Evolutionary conservation across 2,113 vertebrate species (phyloP), one percentile per base, ranked within the genome.

Genomic region (Elephantulus edwardii): DNA sequence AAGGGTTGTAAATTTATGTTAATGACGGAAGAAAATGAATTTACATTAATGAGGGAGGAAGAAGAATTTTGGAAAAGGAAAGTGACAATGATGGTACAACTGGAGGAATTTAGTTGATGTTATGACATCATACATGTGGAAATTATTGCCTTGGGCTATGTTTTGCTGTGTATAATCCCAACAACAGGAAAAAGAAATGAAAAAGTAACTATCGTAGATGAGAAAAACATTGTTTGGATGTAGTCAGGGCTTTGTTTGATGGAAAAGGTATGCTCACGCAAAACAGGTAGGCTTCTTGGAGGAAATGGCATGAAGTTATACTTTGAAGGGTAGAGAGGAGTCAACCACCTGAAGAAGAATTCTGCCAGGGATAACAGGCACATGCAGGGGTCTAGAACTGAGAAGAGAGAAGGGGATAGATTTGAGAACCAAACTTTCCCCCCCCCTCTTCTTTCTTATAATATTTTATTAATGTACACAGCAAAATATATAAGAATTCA

Each of bases 141-240:
- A 35, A 66, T 17, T 16, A 33, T 66, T n/a, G n/a, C n/a, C 16
- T 66, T 35, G n/a, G n/a, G n/a, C n/a, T n/a, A n/a, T n/a, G n/a
- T n/a, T n/a, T n/a, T n/a, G n/a, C n/a, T n/a, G 64, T 66, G n/a
- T 66, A 20, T n/a, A 66, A 35, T 66, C 64, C 35, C 64, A 66
- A 66, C 28, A 62, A 56, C 56, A 64, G 11, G 14, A 66, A 35
- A 20, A 66, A 66, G 22, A 66, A 66, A 66, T 19, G 13, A n/a
- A n/a, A 66, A 66, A 14, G 4, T 11, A 17, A 4, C 20, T 14
- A 26, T n/a, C 38, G 1, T 0, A 0, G 0, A 7, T 3, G 19
- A 12, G 20, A 35, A 90, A 62, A 2, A 3, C 64, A 54, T 7
- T 16, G 0, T n/a, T 12, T 12, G 52, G 66, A 40, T 30, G 19